Evolutionary conservation across 2,888 invertebrate genomes (phyloP), one percentile per base, ranked within the genome.

Genomic region (Rhabditophanes sp.): DNA sequence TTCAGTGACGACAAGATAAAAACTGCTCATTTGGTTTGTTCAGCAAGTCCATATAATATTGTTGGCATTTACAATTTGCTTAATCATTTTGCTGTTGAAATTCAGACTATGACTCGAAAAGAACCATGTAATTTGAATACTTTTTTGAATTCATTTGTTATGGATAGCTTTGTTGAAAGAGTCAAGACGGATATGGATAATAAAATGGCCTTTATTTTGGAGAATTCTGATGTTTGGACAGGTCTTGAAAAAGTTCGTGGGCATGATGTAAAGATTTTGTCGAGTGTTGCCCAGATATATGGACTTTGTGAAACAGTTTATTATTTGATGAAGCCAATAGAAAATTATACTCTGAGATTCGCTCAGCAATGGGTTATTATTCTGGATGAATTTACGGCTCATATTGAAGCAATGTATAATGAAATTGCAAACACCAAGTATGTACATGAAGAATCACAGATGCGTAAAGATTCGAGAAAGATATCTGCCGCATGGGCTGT

Each of bases 401-500:
- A n/a, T 30, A 28, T 9, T 14, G 17, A n/a, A 15, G 17, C 14
- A 3, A 21, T 20, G 26, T n/a, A 3, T 19, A 7, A 27, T 12
- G 9, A 22, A 22, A 22, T 22, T 9, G 9, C 9, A 9, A 9
- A 22, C 9, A 9, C 23, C 23, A 17, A 30, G 9, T 8, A 9
- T 11, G 9, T 27, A 16, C 25, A 14, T 16, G 34, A 25, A 32
- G 49, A 49, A 46, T 53, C 28, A 52, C 50, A 9, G 39, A 41
- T 2, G 33, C 35, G 14, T 32, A 35, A 2, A n/a, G n/a, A n/a
- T n/a, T n/a, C n/a, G n/a, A n/a, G n/a, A 41, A 78, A 82, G 38
- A 79, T 80, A 50, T 80, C 80, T 55, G 80, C 81, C 1, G 76
- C 78, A 8, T 83, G 87, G 87, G 74, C 87, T 1, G 82, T 82